A percentile compares a stretch with the other conserved stretches of the same genome.
Conservation (phyloP, 2,113 vertebrate species). For the Plecotus auritus region DNA sequence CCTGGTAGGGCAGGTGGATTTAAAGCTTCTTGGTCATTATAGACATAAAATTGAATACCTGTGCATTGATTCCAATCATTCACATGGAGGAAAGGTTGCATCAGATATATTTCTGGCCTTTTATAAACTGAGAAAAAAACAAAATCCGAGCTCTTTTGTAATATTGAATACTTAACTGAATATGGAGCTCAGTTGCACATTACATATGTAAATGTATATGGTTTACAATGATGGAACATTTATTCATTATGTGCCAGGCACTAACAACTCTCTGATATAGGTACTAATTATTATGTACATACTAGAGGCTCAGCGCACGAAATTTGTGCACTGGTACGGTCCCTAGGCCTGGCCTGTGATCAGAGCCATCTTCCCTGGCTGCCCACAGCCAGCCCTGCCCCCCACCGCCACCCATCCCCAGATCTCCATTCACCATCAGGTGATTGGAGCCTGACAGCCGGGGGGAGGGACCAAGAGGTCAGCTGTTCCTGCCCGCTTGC, state of each 20-base stretch:
- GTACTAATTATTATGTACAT: neutral
- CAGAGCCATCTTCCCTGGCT: too few relatives aligned
- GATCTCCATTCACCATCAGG: too few relatives aligned
- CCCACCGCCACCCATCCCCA: too few relatives aligned
- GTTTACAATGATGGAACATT: neutral
- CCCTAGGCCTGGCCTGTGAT: too few relatives aligned
- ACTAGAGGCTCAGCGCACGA: too few relatives aligned
- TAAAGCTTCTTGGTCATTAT: neutral
- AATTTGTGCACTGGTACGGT: too few relatives aligned
- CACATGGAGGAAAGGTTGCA: neutral
- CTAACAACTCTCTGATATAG: neutral
- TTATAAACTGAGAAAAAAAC: neutral
- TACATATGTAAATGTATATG: neutral
- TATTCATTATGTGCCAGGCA: neutral
- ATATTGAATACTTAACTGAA: neutral
- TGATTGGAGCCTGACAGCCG: too few relatives aligned
- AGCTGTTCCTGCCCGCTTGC: too few relatives aligned
- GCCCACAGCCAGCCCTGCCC: too few relatives aligned
- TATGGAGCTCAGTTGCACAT: neutral
- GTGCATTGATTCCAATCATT: neutral
- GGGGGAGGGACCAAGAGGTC: too few relatives aligned
- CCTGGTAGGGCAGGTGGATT: neutral
- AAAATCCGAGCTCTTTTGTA: neutral
- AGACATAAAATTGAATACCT: neutral
- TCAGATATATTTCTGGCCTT: neutral